Evolutionary conservation across 2,888 invertebrate species (phyloP), one percentile per base, ranked within the genome.

Genomic region (Athripsodes cinereus): DNA sequence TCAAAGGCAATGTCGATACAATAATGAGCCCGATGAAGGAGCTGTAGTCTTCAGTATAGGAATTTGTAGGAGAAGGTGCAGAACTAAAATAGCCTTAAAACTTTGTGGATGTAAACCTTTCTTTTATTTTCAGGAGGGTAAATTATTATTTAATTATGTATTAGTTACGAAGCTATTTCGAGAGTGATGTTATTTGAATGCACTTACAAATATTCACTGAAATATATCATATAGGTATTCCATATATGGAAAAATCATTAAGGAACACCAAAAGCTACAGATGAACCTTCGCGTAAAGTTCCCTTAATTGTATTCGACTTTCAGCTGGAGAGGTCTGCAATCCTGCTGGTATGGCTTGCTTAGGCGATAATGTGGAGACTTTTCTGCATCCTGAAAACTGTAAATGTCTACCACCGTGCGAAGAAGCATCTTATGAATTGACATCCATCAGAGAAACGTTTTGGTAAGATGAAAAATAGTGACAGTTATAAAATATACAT

Each of bases 31-130:
- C 0, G 46, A 68, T 1, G 64, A 62, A 3, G 16, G 16, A 16
- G 40, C 40, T 13, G 40, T 16, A 0, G 76, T 80, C 0, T 84
- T 82, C 68, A 83, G 82, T 65, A 78, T 76, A 0, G 79, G 79
- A 56, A 73, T 80, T 1, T 85, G 85, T 64, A 74, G 80, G 1
- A 72, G 81, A 55, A 67, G 75, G 0, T 86, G 85, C 65, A 70
- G 84, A 11, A 79, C 79, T 64, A 69, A 70, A 22, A 61, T 81
- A 8, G 78, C 81, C 0, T 57, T 78, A 46, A 69, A 77, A 50
- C 65, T 77, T 2, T 85, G 85, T 63, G 79, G 79, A 1, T 85
- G 85, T 66, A 74, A 73, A 22, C 85, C 85, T 0, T 83, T 80
- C 62, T 84, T 83, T 66, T 83, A 84, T 63, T 75, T 77, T 53